Base-by-base conservation (phyloP, 2,113 vertebrate species). In the Mormyrus lacerda region DNA sequence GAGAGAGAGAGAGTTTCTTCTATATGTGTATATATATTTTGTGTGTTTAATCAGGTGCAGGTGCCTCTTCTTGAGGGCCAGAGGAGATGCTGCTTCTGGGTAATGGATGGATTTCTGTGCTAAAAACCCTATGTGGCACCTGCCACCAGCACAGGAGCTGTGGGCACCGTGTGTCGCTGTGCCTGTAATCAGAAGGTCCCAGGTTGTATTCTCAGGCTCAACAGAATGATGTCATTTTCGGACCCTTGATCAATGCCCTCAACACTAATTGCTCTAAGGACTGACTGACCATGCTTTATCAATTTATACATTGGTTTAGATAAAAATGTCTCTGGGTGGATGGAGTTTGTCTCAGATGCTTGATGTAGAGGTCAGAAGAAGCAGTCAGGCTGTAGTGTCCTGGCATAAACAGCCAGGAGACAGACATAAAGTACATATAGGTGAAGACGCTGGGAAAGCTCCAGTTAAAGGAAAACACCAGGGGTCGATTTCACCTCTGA, bases 11-110 rank as follows among this genome's bases (percentile, higher is more conserved):
- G 94, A 69, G 35, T 92, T 91, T 89, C 90, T 92, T 92, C 82
- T 91, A 91, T 90, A 90, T 85, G 90, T 45, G n/a, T 17, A 51
- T 90, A 87, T 87, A 89, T 91, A 94, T 86, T 51, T 86, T 93
- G 9, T 93, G 92, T 92, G 90, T 85, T 65, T 95, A 95, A 96
- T 94, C 85, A 91, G 88, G 89, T 92, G 94, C 95, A 96, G 95
- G 95, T 95, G 95, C 91, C 85, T 90, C 91, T 89, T 11, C 61
- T 89, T 69, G 35, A 86, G 7, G 84, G 93, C 92, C 88, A 90
- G 53, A 88, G 89, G 88, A n/a, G n/a, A 85, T 83, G 21, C 88
- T 85, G 82, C 61, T 91, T 90, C 89, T 91, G 15, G 15, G 91
- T 83, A 45, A 87, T 88, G 13, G 6, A 89, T 89, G 65, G 1